These are phyloP conservation scores for Drosophila testacea DNA, from an alignment of 2,888 invertebrate species.

Conservation along the genomic window DNA sequence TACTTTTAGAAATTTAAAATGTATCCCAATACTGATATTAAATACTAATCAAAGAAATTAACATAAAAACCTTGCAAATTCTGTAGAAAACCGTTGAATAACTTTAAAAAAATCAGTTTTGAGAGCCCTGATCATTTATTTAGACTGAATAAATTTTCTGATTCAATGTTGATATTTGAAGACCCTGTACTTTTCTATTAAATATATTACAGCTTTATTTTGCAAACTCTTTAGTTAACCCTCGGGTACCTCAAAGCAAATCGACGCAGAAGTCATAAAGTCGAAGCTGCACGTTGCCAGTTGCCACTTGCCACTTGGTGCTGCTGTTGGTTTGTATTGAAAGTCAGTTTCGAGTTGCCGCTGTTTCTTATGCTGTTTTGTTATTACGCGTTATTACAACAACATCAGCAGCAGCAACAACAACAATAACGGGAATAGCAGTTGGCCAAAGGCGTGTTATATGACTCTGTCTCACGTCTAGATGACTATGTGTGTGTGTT, in stretches of 20 bases:
- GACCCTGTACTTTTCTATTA: neutral
- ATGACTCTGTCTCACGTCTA: conserved; percentile 28
- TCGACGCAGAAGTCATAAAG: conserved; percentile 61
- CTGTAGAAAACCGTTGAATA: too few species aligned
- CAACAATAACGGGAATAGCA: conserved; percentile 50
- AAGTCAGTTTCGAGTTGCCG: conserved; percentile 46
- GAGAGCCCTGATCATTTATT: too few species aligned
- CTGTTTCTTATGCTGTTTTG: conserved; percentile 49
- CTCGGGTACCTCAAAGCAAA: conserved; percentile 39
- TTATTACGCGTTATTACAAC: conserved; percentile 75
- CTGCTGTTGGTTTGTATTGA: conserved; percentile 62
- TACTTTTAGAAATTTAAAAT: too few species aligned
- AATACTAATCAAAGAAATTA: too few species aligned
- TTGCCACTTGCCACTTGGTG: conserved; percentile 43
- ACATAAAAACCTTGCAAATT: too few species aligned
- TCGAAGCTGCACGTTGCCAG: conserved; percentile 62
- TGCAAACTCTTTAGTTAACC: conserved; percentile 23
- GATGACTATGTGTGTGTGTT: conserved; percentile 14
- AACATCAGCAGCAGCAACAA: conserved; percentile 51
- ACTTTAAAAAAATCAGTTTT: too few species aligned
- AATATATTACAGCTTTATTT: neutral
- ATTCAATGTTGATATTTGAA: too few species aligned
- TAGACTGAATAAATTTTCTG: too few species aligned
- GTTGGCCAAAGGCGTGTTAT: conserved; percentile 55
- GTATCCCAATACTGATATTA: neutral